Percentiles rank a stretch among this genome's conserved stretches.
Conservation (phyloP, 2,113 vertebrate genomes). For the Labeo catla region DNA sequence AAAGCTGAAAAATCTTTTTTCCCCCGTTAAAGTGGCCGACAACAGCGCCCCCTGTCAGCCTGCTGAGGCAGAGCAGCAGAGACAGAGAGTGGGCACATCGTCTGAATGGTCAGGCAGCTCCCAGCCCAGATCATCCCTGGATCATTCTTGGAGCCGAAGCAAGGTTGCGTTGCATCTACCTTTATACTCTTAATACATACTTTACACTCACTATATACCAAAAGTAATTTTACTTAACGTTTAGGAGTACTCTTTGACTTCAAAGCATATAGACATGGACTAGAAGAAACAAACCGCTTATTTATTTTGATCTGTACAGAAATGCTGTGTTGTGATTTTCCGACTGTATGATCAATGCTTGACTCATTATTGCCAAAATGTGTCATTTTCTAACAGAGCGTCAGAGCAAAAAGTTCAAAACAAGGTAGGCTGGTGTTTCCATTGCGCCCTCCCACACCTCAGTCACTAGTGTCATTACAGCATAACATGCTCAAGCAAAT, state of each 20-base stretch:
- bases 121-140: slow-evolving; percentile 60
- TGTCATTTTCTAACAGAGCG: slow-evolving; percentile 65
- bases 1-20: not conserved
- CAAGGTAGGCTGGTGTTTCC: slow-evolving; percentile 65
- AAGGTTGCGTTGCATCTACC: slow-evolving; percentile 63
- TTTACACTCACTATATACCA: not conserved
- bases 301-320: not conserved
- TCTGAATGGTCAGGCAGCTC: slow-evolving; percentile 70
- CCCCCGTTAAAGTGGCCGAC: slow-evolving; percentile 48
- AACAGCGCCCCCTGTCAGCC: not conserved
- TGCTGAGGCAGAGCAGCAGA: not conserved
- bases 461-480: slow-evolving; percentile 1
- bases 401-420: slow-evolving; percentile 67
- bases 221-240: not conserved
- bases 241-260: not conserved
- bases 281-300: not conserved
- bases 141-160: slow-evolving; percentile 67
- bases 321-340: not conserved
- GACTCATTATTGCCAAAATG: slow-evolving; percentile 26
- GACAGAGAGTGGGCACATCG: slow-evolving; percentile 58
- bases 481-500: not conserved
- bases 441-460: slow-evolving; percentile 6
- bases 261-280: not conserved
- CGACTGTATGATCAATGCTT: not conserved
- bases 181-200: not conserved